Conservation (phyloP, 1,140 invertebrate species). For the Plodia interpunctella region DNA sequence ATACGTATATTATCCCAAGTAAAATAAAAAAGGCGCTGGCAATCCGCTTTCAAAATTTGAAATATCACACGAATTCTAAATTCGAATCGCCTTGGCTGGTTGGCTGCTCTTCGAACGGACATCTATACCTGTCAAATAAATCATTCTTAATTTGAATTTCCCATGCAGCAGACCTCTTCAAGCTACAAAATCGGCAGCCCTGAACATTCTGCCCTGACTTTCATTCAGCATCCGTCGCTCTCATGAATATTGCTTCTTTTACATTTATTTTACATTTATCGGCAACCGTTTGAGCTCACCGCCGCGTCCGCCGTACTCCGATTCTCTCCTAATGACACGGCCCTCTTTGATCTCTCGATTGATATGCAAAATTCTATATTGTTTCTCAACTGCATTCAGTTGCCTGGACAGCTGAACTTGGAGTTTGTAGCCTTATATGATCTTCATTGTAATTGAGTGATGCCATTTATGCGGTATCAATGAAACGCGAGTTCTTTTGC, state of each 20-base stretch:
- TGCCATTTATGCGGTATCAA: slow-evolving; percentile 4
- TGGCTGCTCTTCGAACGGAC: too few relatives aligned
- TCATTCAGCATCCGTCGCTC: slow-evolving; percentile 24
- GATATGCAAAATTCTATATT: slow-evolving; percentile 62
- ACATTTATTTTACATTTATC: slow-evolving; percentile 44
- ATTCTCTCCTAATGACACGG: slow-evolving; percentile 37
- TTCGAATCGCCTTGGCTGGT: too few relatives aligned
- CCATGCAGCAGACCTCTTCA: background rate
- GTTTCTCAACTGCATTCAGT: slow-evolving; percentile 17
- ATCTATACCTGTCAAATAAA: too few relatives aligned
- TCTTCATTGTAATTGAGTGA: slow-evolving; percentile 7
- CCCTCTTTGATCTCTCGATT: slow-evolving; percentile 58
- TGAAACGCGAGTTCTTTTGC: slow-evolving; percentile 1
- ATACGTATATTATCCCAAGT: too few relatives aligned
- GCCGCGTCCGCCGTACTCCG: slow-evolving; percentile 32
- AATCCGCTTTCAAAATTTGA: too few relatives aligned
- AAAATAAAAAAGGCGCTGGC: too few relatives aligned
- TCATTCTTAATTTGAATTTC: background rate
- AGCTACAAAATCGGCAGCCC: slow-evolving; percentile 8
- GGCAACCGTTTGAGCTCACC: slow-evolving; percentile 43
- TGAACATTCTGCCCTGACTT: slow-evolving; percentile 14
- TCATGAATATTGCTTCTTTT: slow-evolving; percentile 43
- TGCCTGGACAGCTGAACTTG: background rate
- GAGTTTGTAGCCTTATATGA: slow-evolving; percentile 4
- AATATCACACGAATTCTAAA: too few relatives aligned